Base-by-base conservation (phyloP, 2,888 invertebrate genomes). In the Drosophila multiciliata region DNA sequence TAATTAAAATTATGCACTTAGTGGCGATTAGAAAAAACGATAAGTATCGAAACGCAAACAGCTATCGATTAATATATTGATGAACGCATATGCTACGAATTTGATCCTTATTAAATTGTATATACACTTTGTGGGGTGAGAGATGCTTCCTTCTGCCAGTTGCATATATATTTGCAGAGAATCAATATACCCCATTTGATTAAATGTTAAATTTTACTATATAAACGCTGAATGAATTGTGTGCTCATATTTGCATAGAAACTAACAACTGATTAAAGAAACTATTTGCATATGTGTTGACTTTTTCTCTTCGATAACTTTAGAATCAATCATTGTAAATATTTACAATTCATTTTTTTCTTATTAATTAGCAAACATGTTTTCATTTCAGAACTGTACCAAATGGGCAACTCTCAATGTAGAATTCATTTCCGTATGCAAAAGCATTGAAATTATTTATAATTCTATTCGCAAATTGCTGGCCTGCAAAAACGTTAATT, bases 331-430 rank as follows among this genome's bases (percentile, higher is more conserved):
- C 49, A 11, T 29, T 49, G 49, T 26, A 26, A 17, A 29, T 50
- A 50, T 50, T 50, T 26, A 50, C 26, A n/a, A 12, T 45, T 20
- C 2, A 15, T 23, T 26, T 50, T 50, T 50, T 5, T 50, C 11
- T n/a, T 50, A n/a, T 50, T 50, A 29, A 26, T 50, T 50, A 50
- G 50, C 50, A 29, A 50, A 29, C 50, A 29, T 50, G 50, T 50
- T 50, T n/a, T 11, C 26, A 26, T 26, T 49, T 9, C 49, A 50
- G 3, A 29, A n/a, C 29, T n/a, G 9, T 29, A n/a, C 50, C n/a
- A 50, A 50, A 29, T n/a, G 15, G 9, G 5, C 48, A 17, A 26
- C 17, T 9, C 48, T 26, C 12, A 49, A 26, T 26, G 0, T 26
- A 1, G 11, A n/a, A 6, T 29, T 29, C 7, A 50, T 29, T 50